Evolutionary conservation across 1,140 invertebrate species (phyloP).

Genomic region (Drusus annulatus): DNA sequence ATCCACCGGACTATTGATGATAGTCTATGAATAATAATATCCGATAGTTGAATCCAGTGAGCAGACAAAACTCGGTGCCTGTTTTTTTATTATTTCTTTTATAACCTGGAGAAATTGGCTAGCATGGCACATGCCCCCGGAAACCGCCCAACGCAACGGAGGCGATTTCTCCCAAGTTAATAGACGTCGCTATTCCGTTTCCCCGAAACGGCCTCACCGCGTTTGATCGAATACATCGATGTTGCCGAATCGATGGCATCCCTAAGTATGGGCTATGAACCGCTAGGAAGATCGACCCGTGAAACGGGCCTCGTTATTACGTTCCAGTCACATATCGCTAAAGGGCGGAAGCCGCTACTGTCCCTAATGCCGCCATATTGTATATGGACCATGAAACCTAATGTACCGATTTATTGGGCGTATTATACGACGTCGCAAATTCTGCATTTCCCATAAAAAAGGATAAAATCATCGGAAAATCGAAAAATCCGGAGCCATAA

Average conservation of each 20-base stretch:
- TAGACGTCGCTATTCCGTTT: background rate
- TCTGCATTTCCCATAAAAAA: constrained; percentile 10
- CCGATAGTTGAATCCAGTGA: no score
- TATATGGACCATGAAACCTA: constrained; percentile 34
- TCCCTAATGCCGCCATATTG: constrained; percentile 19
- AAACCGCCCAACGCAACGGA: no score
- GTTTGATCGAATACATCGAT: background rate
- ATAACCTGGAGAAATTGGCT: no score
- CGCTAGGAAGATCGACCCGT: constrained; percentile 5
- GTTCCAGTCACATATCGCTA: constrained; percentile 15
- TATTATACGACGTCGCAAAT: constrained; percentile 19
- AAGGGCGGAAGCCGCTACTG: constrained; percentile 31
- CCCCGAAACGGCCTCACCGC: background rate
- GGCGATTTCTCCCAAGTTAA: no score
- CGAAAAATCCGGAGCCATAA: no score
- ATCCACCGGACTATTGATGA: no score
- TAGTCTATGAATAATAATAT: no score
- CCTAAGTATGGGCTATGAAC: background rate
- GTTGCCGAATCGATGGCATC: background rate
- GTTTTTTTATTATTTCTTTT: no score
- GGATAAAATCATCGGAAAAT: background rate
- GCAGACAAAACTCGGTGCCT: no score
- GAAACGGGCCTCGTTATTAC: constrained; percentile 37
- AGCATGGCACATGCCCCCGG: no score
- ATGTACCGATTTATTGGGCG: constrained; percentile 34